Evolutionary conservation across 2,113 vertebrate species (phyloP).

Genomic region (Clinocottus analis): DNA sequence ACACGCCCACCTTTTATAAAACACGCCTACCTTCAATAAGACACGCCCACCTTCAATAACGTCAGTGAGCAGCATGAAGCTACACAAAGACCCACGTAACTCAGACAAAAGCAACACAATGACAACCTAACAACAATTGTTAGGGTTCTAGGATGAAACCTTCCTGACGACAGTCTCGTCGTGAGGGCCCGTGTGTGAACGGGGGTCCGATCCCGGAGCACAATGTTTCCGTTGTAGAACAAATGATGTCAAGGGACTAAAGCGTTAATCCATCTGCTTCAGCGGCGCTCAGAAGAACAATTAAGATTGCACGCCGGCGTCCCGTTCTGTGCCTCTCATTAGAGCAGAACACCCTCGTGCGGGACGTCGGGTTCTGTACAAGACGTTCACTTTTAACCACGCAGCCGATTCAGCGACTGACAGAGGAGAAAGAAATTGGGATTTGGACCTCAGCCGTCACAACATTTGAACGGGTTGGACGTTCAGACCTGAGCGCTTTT

Average conservation of each 20-base stretch:
- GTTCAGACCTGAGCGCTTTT: background rate
- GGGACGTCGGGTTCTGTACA: slow-evolving; percentile 19
- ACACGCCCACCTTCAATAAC: too few species aligned
- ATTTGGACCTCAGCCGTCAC: background rate
- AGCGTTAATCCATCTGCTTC: slow-evolving; percentile 59
- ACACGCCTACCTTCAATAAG: too few species aligned
- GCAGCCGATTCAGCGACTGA: slow-evolving; percentile 28
- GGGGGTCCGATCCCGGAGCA: background rate
- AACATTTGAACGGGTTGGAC: background rate
- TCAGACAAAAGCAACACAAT: too few species aligned
- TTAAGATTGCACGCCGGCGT: slow-evolving; percentile 48
- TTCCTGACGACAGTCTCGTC: too few species aligned
- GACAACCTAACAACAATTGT: too few species aligned
- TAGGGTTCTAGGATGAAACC: too few species aligned
- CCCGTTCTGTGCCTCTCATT: slow-evolving; percentile 48
- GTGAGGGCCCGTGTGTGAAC: too few species aligned
- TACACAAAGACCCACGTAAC: too few species aligned
- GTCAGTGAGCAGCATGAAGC: too few species aligned
- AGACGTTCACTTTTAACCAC: slow-evolving; percentile 18
- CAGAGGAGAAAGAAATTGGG: background rate
- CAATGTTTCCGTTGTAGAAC: slow-evolving; percentile 30
- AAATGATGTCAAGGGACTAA: slow-evolving; percentile 14
- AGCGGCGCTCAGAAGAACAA: slow-evolving; percentile 55
- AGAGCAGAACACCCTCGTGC: slow-evolving; percentile 31
- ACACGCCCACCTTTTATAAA: too few species aligned